A percentile compares a stretch with the other conserved stretches of the same genome.
Evolutionary conservation across 2,113 vertebrate genomes (phyloP).

Genomic region (Hyla sarda): DNA sequence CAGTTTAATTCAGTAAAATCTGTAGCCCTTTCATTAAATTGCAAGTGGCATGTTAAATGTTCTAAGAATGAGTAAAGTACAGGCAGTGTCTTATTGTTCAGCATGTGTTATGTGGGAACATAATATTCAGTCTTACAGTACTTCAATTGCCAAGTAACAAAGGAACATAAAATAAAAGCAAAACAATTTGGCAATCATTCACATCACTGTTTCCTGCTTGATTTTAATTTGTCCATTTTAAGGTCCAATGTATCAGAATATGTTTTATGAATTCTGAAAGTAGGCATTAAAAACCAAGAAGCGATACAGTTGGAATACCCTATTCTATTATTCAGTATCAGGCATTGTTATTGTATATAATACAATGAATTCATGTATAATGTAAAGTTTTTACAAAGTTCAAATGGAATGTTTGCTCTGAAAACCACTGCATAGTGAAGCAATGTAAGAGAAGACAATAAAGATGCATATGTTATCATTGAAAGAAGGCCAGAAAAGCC

Average conservation of each 20-base stretch:
- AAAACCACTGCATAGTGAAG: neutral
- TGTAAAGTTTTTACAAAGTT: slow-evolving; percentile 15
- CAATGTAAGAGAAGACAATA: slow-evolving; percentile 32
- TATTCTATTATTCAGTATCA: neutral
- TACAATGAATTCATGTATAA: slow-evolving; percentile 20
- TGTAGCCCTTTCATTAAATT: neutral
- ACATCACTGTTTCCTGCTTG: slow-evolving; percentile 19
- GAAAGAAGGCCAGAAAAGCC: slow-evolving; percentile 24
- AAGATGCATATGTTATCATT: slow-evolving; percentile 36
- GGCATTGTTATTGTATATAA: slow-evolving; percentile 9
- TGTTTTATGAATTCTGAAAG: neutral
- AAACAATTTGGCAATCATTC: slow-evolving; percentile 36
- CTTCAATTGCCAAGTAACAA: slow-evolving; percentile 16
- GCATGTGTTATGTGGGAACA: slow-evolving; percentile 48
- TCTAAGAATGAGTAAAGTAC: slow-evolving; percentile 32
- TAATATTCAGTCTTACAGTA: slow-evolving; percentile 28
- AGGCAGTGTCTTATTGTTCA: slow-evolving; percentile 27
- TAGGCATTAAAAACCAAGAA: neutral
- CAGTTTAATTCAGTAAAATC: neutral
- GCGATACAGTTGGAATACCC: neutral
- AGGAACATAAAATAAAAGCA: slow-evolving; percentile 20
- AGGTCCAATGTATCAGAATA: neutral
- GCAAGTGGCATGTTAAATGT: slow-evolving; percentile 20
- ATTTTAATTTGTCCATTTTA: slow-evolving; percentile 32
- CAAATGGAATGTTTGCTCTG: neutral